Evolutionary conservation across 2,888 invertebrate species (phyloP).

Genomic region (Pachliopta kotzebuea): DNA sequence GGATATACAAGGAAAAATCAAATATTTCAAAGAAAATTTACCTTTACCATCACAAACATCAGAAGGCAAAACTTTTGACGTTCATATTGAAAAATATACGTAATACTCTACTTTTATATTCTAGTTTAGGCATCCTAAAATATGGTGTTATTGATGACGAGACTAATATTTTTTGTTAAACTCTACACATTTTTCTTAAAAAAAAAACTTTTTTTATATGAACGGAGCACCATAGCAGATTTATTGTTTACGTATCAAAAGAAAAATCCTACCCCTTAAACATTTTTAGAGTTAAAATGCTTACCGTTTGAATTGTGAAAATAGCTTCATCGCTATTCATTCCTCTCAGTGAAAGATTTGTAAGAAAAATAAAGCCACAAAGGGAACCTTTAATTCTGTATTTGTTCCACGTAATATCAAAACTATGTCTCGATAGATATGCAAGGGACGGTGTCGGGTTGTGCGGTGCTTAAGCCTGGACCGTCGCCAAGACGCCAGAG

Average conservation of each 20-base stretch:
- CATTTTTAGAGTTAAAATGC: not conserved
- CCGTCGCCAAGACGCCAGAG: constrained; percentile 24
- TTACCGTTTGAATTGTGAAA: not conserved
- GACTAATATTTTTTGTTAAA: too few relatives aligned
- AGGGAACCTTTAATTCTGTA: constrained; percentile 4
- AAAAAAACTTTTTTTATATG: too few relatives aligned
- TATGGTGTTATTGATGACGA: too few relatives aligned
- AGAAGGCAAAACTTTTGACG: too few relatives aligned
- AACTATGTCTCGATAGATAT: constrained; percentile 25
- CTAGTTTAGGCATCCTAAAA: too few relatives aligned
- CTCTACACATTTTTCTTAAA: too few relatives aligned
- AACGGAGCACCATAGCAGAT: not conserved
- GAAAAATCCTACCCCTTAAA: not conserved
- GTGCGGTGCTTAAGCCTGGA: constrained; percentile 25
- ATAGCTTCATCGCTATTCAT: not conserved
- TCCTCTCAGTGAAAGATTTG: not conserved
- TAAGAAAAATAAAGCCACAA: not conserved
- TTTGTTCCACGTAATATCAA: constrained; percentile 17
- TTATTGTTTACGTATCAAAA: not conserved
- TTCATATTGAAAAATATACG: too few relatives aligned
- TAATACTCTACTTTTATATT: too few relatives aligned
- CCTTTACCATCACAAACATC: too few relatives aligned
- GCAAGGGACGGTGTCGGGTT: constrained; percentile 25
- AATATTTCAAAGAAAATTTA: too few relatives aligned
- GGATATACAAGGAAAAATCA: not conserved